Conservation (phyloP, 2,113 vertebrate genomes). For the Hemiprocne comata region DNA sequence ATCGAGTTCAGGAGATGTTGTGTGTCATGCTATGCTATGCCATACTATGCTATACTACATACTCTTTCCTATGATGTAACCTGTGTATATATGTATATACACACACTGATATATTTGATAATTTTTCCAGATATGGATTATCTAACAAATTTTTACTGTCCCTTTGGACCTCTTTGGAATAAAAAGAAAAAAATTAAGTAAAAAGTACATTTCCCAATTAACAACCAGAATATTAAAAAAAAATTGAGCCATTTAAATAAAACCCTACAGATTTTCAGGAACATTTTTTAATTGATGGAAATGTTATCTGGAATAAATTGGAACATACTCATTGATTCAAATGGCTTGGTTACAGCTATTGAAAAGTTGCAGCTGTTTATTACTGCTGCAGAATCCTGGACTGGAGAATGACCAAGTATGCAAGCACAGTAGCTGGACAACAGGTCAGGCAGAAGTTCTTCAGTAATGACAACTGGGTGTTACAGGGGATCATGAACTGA, state of each 20-base stretch:
- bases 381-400: background rate
- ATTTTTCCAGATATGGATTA: background rate
- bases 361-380: background rate
- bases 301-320: background rate
- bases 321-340: background rate
- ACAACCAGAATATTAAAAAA: background rate
- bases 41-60: background rate
- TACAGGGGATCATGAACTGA: background rate
- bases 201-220: background rate
- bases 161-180: background rate
- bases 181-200: background rate
- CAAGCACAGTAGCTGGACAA: background rate
- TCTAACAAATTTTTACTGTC: background rate
- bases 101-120: background rate
- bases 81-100: too few species aligned
- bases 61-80: background rate
- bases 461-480: background rate
- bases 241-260: background rate
- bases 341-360: background rate
- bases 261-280: background rate
- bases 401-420: background rate
- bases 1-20: background rate
- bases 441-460: fast-evolving
- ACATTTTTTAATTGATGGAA: background rate
- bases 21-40: background rate